These are phyloP conservation scores for Drosophila sucinea DNA, from an alignment of 1,140 invertebrate genomes.

Conservation along the genomic window DNA sequence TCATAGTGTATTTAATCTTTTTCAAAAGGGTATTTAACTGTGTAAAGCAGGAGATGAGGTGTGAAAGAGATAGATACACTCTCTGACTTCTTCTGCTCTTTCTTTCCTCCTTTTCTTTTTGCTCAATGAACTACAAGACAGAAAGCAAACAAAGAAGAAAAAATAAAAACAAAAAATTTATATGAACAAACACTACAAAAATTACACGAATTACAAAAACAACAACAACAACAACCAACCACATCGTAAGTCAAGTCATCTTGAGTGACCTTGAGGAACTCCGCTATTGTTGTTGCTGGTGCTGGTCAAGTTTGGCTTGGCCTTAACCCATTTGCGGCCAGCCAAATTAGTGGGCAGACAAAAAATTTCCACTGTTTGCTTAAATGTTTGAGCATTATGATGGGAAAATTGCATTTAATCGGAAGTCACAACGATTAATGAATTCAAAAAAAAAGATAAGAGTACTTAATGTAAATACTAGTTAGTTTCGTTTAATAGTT, in stretches of 20 bases:
- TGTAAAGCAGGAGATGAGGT: not conserved
- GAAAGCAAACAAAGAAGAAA: not conserved
- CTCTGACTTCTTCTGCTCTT: not conserved
- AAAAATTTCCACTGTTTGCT: not conserved
- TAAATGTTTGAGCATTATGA: not conserved
- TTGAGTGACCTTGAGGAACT: slow-evolving; percentile 8
- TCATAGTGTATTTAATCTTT: not conserved
- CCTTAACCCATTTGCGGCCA: not conserved
- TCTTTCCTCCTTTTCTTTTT: slow-evolving; percentile 8
- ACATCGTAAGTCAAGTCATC: not conserved
- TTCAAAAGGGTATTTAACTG: not conserved
- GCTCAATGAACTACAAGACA: slow-evolving; percentile 7
- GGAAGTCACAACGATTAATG: too few species aligned
- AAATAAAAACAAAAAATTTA: not conserved
- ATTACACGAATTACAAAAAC: slow-evolving; percentile 1
- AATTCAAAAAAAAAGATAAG: too few species aligned
- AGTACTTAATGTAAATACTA: too few species aligned
- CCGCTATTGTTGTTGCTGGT: not conserved
- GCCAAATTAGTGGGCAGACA: not conserved
- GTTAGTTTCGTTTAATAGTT: too few species aligned
- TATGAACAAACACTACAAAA: slow-evolving; percentile 1
- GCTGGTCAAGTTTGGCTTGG: slow-evolving; percentile 12
- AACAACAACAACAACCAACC: not conserved
- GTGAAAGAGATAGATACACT: slow-evolving; percentile 3
- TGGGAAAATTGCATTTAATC: not conserved